phyloP scores from a whole-genome alignment of 2,797 vertebrate species.

The Psittacula derbiana region DNA sequence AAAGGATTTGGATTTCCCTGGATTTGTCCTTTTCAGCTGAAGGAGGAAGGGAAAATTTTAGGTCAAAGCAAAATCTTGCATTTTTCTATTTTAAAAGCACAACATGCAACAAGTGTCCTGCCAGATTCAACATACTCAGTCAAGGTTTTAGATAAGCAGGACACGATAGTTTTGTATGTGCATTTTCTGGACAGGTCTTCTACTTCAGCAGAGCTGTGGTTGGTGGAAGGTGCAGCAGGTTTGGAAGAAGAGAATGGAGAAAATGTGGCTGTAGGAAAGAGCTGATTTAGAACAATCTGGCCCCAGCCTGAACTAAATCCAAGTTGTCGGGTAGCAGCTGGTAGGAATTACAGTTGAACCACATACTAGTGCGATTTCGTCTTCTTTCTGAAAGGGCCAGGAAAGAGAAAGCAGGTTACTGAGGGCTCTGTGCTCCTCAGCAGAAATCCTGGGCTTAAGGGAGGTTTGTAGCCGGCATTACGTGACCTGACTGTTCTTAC shows the following conservation, averaged over 20 bases:
- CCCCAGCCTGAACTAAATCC: background rate
- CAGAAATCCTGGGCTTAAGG: background rate
- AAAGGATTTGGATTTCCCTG: background rate
- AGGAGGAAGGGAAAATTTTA: background rate
- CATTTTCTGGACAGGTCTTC: background rate
- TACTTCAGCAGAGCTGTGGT: background rate
- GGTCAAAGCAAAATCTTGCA: background rate
- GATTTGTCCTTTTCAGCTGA: background rate
- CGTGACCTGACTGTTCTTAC: background rate
- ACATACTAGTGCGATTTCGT: background rate
- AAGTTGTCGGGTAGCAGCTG: background rate
- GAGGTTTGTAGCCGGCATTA: background rate
- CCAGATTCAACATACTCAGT: background rate
- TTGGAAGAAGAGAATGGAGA: background rate
- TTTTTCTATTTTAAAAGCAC: background rate
- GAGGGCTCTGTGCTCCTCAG: background rate
- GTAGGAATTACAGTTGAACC: background rate
- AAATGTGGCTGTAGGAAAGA: background rate
- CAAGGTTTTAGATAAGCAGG: background rate
- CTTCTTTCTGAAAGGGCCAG: background rate
- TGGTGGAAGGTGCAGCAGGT: background rate
- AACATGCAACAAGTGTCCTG: background rate
- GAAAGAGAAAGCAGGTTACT: background rate
- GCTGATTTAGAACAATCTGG: background rate
- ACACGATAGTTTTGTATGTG: fast-evolving